phyloP scores from a whole-genome alignment of 1,140 invertebrate species.

The Charaxes varanes region DNA sequence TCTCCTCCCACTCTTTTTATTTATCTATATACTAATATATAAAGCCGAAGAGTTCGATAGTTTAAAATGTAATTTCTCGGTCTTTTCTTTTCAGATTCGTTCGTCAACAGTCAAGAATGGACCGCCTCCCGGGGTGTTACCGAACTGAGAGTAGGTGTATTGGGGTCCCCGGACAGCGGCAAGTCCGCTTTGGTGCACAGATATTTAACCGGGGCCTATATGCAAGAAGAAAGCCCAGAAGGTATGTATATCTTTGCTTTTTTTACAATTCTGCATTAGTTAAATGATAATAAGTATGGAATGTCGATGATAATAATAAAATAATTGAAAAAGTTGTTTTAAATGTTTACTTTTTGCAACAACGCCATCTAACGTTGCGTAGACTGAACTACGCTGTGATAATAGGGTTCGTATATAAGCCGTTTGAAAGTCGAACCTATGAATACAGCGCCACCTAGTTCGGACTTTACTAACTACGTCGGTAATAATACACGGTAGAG shows the following conservation, averaged over 20 bases:
- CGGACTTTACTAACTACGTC: background rate
- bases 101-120: conserved; percentile 99
- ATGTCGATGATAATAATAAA: no score
- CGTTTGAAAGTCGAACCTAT: background rate
- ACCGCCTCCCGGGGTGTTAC: conserved; percentile 95
- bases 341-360: no score
- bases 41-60: no score
- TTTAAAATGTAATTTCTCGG: no score
- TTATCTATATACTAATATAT: no score
- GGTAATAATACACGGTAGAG: background rate
- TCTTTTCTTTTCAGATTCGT: conserved; percentile 91
- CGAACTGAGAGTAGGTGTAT: conserved; percentile 94
- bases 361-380: conserved; percentile 21
- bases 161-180: conserved; percentile 94
- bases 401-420: no score
- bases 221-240: conserved; percentile 98
- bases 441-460: conserved; percentile 1
- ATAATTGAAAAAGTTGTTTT: no score
- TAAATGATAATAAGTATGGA: conserved; percentile 3
- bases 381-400: no score
- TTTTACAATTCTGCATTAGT: conserved; percentile 2
- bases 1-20: no score
- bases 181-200: conserved; percentile 98
- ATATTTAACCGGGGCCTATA: conserved; percentile 97
- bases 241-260: conserved; percentile 52